phyloP scores from a whole-genome alignment of 2,888 invertebrate genomes.

The Caenorhabditis imperialis region DNA sequence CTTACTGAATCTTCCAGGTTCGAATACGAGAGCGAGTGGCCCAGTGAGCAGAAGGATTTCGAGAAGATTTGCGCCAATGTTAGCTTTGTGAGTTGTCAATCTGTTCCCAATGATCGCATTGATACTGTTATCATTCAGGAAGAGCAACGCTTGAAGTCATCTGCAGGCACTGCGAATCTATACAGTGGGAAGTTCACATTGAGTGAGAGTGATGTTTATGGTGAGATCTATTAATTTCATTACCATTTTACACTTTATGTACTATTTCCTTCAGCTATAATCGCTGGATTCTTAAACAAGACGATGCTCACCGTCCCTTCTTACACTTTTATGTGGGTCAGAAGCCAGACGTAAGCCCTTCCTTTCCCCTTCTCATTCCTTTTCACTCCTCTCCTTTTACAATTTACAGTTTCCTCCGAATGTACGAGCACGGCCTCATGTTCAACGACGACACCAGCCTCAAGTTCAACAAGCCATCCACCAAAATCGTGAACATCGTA shows the following conservation, averaged over 20 bases:
- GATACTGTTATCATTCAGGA: constrained; percentile 2
- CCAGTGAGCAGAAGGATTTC: constrained; percentile 25
- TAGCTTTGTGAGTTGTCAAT: not conserved
- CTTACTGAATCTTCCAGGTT: constrained; percentile 14
- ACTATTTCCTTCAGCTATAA: too few relatives aligned
- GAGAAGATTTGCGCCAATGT: constrained; percentile 5
- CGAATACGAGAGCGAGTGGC: constrained; percentile 31
- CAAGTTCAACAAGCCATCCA: constrained; percentile 29
- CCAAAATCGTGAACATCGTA: constrained; percentile 28
- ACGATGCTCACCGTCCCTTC: constrained; percentile 10
- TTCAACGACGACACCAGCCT: constrained; percentile 14
- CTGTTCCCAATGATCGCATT: too few relatives aligned
- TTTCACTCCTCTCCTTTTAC: too few relatives aligned
- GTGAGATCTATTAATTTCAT: not conserved
- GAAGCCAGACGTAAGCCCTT: constrained; percentile 16
- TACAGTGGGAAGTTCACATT: constrained; percentile 30
- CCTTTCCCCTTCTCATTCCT: too few relatives aligned
- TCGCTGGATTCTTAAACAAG: constrained; percentile 31
- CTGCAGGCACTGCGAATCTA: constrained; percentile 12
- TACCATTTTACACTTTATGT: too few relatives aligned
- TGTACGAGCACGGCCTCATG: constrained; percentile 37
- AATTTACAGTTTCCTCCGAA: constrained; percentile 17
- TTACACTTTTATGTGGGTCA: constrained; percentile 25
- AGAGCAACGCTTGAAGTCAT: constrained; percentile 9
- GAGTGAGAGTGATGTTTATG: constrained; percentile 11